Percentiles rank a stretch among this genome's conserved stretches.
phyloP scores from a whole-genome alignment of 2,888 invertebrate species.

The Mesorhabditis belari region DNA sequence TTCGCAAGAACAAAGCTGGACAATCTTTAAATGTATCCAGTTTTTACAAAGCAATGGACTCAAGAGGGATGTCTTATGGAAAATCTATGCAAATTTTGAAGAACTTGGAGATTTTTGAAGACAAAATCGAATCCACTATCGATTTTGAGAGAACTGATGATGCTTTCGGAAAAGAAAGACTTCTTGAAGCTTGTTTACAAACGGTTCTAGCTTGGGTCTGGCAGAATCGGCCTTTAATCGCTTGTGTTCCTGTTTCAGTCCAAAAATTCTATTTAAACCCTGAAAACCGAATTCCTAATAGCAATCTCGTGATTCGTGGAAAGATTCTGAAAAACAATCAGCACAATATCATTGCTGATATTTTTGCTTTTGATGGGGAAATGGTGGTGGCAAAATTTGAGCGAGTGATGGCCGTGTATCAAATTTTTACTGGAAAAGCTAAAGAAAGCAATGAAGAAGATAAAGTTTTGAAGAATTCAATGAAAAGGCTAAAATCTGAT shows the following conservation, averaged over 20 bases:
- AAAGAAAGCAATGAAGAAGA: not conserved
- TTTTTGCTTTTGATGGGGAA: not conserved
- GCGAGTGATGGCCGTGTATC: not conserved
- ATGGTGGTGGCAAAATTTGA: not conserved
- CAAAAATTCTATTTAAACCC: not conserved
- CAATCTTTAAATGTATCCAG: not conserved
- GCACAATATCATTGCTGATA: not conserved
- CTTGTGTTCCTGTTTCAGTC: not conserved
- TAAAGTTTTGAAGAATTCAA: too few relatives aligned
- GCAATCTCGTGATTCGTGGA: not conserved
- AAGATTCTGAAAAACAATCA: not conserved
- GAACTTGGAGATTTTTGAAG: not conserved
- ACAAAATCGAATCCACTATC: not conserved
- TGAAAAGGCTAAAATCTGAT: too few relatives aligned
- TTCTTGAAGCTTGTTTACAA: not conserved
- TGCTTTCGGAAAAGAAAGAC: too few relatives aligned
- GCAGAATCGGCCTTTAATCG: not conserved
- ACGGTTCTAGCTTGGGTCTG: not conserved
- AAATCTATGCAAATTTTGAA: not conserved
- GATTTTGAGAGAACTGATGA: not conserved
- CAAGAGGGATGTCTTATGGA: not conserved
- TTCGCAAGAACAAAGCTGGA: not conserved
- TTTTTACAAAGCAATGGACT: not conserved
- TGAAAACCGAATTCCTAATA: not conserved
- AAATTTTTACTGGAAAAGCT: not conserved